A percentile compares a stretch with the other conserved stretches of the same genome.
These are phyloP conservation scores for Aspidoscelis tigris DNA, from an alignment of 2,113 vertebrate species.

Conservation along the genomic window DNA sequence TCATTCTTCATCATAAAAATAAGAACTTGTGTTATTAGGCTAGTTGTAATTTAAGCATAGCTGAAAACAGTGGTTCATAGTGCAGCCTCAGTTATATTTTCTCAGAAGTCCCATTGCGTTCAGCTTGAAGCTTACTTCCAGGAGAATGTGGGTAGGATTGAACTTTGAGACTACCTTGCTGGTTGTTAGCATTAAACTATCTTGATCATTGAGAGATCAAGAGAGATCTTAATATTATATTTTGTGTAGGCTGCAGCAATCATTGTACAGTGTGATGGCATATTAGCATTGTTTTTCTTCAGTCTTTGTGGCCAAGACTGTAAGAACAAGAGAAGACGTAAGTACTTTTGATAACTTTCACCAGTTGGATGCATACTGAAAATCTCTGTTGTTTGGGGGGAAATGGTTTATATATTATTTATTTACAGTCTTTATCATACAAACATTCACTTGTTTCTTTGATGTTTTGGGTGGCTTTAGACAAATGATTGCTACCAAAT, in stretches of 20 bases:
- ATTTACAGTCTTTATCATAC: not conserved
- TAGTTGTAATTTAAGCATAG: not conserved
- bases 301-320: not conserved
- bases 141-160: no score
- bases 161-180: not conserved
- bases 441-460: not conserved
- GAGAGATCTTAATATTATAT: not conserved
- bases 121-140: no score
- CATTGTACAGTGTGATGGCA: not conserved
- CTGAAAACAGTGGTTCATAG: constrained; percentile 25
- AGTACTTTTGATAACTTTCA: not conserved
- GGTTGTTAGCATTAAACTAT: not conserved
- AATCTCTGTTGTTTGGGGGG: constrained; percentile 22
- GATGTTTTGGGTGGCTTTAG: constrained; percentile 28
- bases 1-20: constrained; percentile 56
- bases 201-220: not conserved
- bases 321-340: not conserved
- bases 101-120: no score
- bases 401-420: not conserved
- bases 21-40: constrained; percentile 29
- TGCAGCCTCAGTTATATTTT: not conserved
- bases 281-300: not conserved
- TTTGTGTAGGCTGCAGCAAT: not conserved
- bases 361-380: not conserved
- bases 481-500: constrained; percentile 11